phyloP scores from a whole-genome alignment of 1,140 invertebrate genomes.

The Pseudomyrmex flavicornis region DNA sequence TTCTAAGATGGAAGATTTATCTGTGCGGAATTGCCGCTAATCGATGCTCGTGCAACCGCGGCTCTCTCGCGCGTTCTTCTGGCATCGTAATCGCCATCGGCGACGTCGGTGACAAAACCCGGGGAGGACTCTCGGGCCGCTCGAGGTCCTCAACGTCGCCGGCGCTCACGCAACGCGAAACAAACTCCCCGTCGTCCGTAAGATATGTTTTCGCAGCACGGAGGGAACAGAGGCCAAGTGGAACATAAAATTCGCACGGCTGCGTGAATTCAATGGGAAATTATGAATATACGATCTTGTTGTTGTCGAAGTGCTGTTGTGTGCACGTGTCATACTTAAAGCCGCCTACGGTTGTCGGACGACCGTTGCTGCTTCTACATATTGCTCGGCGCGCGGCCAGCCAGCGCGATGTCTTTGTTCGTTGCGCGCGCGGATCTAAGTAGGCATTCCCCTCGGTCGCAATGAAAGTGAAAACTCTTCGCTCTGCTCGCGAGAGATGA shows the following conservation, averaged over 20 bases:
- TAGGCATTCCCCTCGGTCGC: conserved; percentile 77
- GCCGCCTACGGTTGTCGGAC: background rate
- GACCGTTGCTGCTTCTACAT: conserved; percentile 14
- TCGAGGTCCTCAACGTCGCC: background rate
- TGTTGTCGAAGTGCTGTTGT: conserved; percentile 68
- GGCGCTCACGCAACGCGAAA: background rate
- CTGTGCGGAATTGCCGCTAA: no score
- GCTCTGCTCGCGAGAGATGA: conserved; percentile 79
- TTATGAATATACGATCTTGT: conserved; percentile 76
- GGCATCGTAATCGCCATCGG: no score
- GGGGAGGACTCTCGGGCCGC: background rate
- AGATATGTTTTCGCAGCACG: background rate
- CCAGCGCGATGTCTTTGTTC: conserved; percentile 65
- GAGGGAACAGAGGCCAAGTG: conserved; percentile 75
- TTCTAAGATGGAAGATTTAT: no score
- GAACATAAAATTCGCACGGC: conserved; percentile 78
- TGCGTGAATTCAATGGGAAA: conserved; percentile 78
- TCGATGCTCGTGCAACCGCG: no score
- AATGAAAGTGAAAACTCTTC: conserved; percentile 84
- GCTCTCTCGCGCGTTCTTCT: no score
- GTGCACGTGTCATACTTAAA: conserved; percentile 68
- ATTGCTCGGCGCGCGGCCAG: background rate
- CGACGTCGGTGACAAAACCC: no score
- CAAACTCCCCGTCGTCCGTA: background rate
- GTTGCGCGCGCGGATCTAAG: conserved; percentile 58